phyloP scores from a whole-genome alignment of 2,113 vertebrate species.

The Callopanchax toddi region DNA sequence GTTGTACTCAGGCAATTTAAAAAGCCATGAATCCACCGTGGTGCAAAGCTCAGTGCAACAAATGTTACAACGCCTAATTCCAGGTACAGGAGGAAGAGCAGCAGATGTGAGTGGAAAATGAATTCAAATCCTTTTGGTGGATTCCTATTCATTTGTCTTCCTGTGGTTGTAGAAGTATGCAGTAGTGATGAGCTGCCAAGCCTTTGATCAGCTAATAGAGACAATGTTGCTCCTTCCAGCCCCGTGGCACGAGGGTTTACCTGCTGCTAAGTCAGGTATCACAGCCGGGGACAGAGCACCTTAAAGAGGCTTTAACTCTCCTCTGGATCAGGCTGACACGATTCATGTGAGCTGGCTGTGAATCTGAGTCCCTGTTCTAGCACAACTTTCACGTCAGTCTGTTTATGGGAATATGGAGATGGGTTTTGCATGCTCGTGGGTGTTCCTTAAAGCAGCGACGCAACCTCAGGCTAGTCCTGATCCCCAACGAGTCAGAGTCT shows the following conservation, averaged over 20 bases:
- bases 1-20: constrained; percentile 43
- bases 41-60: constrained; percentile 59
- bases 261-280: constrained; percentile 80
- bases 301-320: constrained; percentile 81
- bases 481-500: constrained; percentile 80
- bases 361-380: constrained; percentile 71
- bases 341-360: constrained; percentile 73
- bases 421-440: constrained; percentile 62
- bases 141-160: constrained; percentile 58
- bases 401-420: constrained; percentile 80
- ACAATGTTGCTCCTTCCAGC: constrained; percentile 65
- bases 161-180: constrained; percentile 40
- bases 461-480: constrained; percentile 79
- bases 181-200: constrained; percentile 26
- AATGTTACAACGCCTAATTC: constrained; percentile 61
- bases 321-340: constrained; percentile 74
- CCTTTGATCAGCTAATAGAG: constrained; percentile 76
- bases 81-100: constrained; percentile 65
- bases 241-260: constrained; percentile 67
- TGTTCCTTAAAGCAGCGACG: constrained; percentile 78
- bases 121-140: constrained; percentile 49
- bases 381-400: constrained; percentile 75
- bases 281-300: constrained; percentile 73
- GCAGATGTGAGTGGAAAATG: constrained; percentile 45
- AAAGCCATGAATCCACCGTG: constrained; percentile 63